Percentiles rank a stretch among this genome's conserved stretches.
These are phyloP conservation scores for Pseudopipra pipra DNA, from an alignment of 2,113 vertebrate species.

Conservation along the genomic window DNA sequence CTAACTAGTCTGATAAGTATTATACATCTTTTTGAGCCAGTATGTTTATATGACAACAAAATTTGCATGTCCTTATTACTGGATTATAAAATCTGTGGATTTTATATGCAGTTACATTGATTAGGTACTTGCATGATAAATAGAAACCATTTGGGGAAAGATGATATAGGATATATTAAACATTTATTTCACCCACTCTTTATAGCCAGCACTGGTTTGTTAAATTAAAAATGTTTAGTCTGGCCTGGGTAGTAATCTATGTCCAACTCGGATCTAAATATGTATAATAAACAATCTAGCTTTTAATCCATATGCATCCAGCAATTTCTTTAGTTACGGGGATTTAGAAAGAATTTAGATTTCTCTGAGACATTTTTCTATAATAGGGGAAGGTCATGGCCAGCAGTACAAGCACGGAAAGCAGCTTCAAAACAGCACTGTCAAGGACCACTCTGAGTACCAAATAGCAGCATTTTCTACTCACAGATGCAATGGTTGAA, in stretches of 20 bases:
- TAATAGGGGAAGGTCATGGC: neutral
- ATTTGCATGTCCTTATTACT: conserved; percentile 61
- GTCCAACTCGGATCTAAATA: conserved; percentile 21
- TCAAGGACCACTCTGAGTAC: neutral
- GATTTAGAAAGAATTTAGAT: neutral
- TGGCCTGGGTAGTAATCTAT: conserved; percentile 18
- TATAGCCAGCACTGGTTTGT: neutral
- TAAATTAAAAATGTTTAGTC: conserved; percentile 49
- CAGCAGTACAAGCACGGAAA: neutral
- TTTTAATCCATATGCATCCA: neutral
- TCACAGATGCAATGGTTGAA: neutral
- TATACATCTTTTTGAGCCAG: conserved; percentile 45
- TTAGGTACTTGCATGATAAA: conserved; percentile 49
- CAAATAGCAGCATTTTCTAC: neutral
- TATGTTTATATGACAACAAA: conserved; percentile 35
- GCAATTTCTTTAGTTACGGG: neutral
- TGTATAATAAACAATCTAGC: neutral
- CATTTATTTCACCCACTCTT: conserved; percentile 42
- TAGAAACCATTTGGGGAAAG: conserved; percentile 35
- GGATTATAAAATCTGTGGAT: conserved; percentile 38
- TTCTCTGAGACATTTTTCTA: neutral
- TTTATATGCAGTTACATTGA: conserved; percentile 50
- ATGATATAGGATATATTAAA: conserved; percentile 56
- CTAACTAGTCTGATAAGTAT: conserved; percentile 40
- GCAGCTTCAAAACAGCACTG: neutral